Conservation (phyloP, 2,797 vertebrate genomes). For the Sebastes hubbsi region DNA sequence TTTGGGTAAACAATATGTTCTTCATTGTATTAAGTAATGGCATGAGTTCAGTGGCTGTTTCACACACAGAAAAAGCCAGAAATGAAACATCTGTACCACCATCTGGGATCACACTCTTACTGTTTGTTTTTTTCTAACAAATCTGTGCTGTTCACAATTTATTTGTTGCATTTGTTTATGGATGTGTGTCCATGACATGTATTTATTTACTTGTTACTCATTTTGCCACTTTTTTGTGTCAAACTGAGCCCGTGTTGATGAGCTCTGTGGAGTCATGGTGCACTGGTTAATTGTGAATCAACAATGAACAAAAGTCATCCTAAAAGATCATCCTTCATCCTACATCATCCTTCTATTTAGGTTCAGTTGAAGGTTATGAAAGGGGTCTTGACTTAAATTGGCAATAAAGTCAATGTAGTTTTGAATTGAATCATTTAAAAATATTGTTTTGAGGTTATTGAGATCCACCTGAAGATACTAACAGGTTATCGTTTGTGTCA, state of each 20-base stretch:
- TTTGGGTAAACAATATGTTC: conserved; percentile 18
- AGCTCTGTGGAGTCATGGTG: conserved; percentile 46
- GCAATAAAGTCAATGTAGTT: conserved; percentile 14
- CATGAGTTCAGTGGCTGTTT: conserved; percentile 15
- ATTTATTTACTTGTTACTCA: conserved; percentile 72
- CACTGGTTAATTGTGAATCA: conserved; percentile 50
- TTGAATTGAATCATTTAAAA: conserved; percentile 23
- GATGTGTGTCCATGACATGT: conserved; percentile 57
- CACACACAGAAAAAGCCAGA: not conserved
- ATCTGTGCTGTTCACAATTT: conserved; percentile 35
- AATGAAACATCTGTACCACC: conserved; percentile 29
- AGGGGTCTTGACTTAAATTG: conserved; percentile 3
- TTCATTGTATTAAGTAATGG: conserved; percentile 5
- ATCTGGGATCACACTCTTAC: conserved; percentile 34
- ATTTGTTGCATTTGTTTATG: conserved; percentile 53
- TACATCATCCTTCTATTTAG: not conserved
- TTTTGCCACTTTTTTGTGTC: conserved; percentile 52
- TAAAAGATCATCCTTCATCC: not conserved
- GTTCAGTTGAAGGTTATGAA: not conserved
- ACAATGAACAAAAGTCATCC: conserved; percentile 18
- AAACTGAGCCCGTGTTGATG: conserved; percentile 62
- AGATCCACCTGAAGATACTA: not conserved
- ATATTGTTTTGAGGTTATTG: not conserved
- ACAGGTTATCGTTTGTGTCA: not conserved
- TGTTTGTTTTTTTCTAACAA: conserved; percentile 10